Base-by-base conservation (phyloP, 1,140 invertebrate genomes). In the Steinernema khuongi region DNA sequence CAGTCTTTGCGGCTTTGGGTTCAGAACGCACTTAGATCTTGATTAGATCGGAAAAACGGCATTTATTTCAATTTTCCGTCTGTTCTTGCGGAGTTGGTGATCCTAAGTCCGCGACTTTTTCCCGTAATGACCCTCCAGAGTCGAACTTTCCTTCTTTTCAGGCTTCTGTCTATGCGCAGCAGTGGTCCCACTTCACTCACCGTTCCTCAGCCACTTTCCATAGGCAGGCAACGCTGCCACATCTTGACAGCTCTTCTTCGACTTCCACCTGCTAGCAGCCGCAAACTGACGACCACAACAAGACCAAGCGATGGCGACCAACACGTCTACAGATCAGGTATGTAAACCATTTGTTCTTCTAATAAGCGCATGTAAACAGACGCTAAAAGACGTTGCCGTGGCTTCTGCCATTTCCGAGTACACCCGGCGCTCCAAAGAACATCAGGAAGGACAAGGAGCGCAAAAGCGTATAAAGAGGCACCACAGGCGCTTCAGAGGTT, bases 101-200 rank as follows among this genome's bases (percentile, higher is more conserved):
- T n/a, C n/a, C n/a, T n/a, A n/a, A n/a, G n/a, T n/a, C n/a, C n/a
- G n/a, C n/a, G n/a, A n/a, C n/a, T n/a, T n/a, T n/a, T 60, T 14
- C 26, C 19, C 50, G 11, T 60, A 22, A n/a, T 4, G 26, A n/a
- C n/a, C n/a, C n/a, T n/a, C n/a, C n/a, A n/a, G n/a, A n/a, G n/a
- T n/a, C n/a, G n/a, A n/a, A n/a, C n/a, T n/a, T n/a, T 22, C 4
- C 4, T 60, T 60, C 26, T 22, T 60, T 60, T 60, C 50, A 60
- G 50, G 50, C 50, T 60, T 60, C 50, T 60, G 50, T 26, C 50
- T 60, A 60, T 60, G 50, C 50, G 50, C 50, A 17, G 50, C 50
- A 26, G 50, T 17, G 50, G 26, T 14, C 50, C 50, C 50, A 17
- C 50, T 60, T 14, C 50, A 60, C 50, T 60, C 50, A 60, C 50